These are phyloP conservation scores for Toxotes chatareus DNA, from an alignment of 2,113 vertebrate species.

Conservation along the genomic window DNA sequence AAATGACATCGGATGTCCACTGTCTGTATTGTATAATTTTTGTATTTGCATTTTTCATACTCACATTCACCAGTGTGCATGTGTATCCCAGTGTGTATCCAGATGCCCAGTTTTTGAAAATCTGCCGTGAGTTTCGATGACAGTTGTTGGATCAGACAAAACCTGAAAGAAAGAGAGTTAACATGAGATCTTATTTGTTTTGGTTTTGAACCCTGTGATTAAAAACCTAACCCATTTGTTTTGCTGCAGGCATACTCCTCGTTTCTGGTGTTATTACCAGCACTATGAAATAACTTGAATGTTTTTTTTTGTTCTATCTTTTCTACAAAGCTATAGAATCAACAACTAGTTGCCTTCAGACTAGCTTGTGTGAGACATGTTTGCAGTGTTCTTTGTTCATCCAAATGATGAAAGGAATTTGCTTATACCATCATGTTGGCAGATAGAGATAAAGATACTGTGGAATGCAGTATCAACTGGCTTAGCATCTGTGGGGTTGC, in stretches of 20 bases:
- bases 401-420: background rate
- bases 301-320: background rate
- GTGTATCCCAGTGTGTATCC: background rate
- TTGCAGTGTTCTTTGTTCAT: too few relatives aligned
- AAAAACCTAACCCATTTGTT: background rate
- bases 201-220: background rate
- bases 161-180: background rate
- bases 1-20: too few relatives aligned
- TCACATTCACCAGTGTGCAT: background rate
- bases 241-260: background rate
- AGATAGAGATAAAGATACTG: background rate
- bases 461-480: background rate
- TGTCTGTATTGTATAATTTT: too few relatives aligned
- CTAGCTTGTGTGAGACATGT: background rate
- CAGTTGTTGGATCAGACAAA: background rate
- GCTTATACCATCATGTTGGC: background rate
- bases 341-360: too few relatives aligned
- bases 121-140: too few relatives aligned
- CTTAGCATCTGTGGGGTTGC: background rate
- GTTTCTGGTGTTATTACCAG: background rate
- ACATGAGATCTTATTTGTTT: background rate
- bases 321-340: background rate
- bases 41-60: background rate
- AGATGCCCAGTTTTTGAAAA: background rate
- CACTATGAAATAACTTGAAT: background rate